Conservation (phyloP, 2,888 invertebrate genomes). For the Lacanobia wlatinum region DNA sequence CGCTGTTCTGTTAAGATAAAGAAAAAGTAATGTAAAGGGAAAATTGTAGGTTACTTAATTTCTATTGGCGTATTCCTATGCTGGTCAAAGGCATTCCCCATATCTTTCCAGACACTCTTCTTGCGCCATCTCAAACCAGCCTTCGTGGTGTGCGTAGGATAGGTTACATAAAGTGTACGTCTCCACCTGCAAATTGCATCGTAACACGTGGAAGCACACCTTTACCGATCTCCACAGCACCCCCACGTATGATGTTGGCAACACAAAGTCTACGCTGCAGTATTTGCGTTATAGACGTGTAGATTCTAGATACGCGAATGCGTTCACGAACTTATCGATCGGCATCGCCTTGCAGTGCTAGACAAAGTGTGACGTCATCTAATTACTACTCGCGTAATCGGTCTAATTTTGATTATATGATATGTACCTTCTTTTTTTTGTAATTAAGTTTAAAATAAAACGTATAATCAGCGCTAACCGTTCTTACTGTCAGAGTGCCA, state of each 20-base stretch:
- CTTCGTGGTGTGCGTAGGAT: neutral
- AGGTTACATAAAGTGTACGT: neutral
- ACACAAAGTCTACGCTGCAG: neutral
- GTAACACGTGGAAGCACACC: neutral
- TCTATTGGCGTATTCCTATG: too few relatives aligned
- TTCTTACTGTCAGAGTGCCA: too few relatives aligned
- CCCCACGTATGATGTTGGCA: conserved; percentile 13
- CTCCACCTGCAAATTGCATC: neutral
- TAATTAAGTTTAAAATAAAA: neutral
- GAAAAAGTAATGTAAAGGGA: too few relatives aligned
- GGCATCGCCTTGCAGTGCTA: conserved; percentile 12
- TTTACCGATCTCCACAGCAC: too few relatives aligned
- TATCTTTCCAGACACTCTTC: too few relatives aligned
- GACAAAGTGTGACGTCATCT: conserved; percentile 47
- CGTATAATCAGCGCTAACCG: too few relatives aligned
- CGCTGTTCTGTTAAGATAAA: too few relatives aligned
- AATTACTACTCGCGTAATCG: conserved; percentile 27
- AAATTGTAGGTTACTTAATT: too few relatives aligned
- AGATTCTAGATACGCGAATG: conserved; percentile 22
- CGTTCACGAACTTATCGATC: conserved; percentile 40
- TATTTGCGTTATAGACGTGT: conserved; percentile 21
- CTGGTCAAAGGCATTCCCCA: too few relatives aligned
- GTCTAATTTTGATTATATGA: neutral
- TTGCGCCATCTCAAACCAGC: too few relatives aligned
- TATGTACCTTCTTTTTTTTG: neutral